Base-by-base conservation (phyloP, 1,140 invertebrate genomes). In the Saxidomus purpurata region DNA sequence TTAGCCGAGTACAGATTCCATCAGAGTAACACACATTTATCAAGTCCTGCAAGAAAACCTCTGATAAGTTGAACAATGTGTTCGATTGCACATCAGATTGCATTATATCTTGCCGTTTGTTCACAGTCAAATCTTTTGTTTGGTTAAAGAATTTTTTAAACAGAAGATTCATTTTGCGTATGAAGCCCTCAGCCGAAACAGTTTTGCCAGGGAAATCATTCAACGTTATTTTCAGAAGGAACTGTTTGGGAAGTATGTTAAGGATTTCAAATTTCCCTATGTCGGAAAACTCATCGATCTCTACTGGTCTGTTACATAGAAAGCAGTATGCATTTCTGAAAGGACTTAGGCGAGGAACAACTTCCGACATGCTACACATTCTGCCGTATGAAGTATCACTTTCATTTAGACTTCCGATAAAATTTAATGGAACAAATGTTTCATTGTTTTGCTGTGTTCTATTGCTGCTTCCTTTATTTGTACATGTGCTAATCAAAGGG, bases 311-410 rank as follows among this genome's bases (percentile, higher is more conserved):
- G 28, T 69, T 43, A 28, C 82, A 84, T 31, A 34, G 6, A 28
- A 11, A 55, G 28, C 82, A 84, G n/a, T 49, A 84, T 0, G 28
- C 67, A 55, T 84, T 84, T 52, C 38, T 84, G 47, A 31, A 84
- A 8, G 82, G 82, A 31, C 19, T 31, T 13, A 69, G 38, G 11
- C 82, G 31, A 28, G 59, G 59, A 9, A 8, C 15, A 28, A 63
- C 28, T n/a, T 63, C 59, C 6, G 59, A 25, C n/a, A n/a, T 28
- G 19, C 28, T 63, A 25, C 59, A 63, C 59, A 63, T 63, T 63
- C n/a, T n/a, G 6, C 4, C n/a, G 9, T 15, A 31, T 43, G n/a
- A 15, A 15, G 36, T 19, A 25, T 36, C 0, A 40, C 13, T 69
- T 40, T 25, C 43, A 19, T 11, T 38, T 49, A 49, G 8, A 28